phyloP scores from a whole-genome alignment of 2,888 invertebrate genomes.

The Aromia moschata region DNA sequence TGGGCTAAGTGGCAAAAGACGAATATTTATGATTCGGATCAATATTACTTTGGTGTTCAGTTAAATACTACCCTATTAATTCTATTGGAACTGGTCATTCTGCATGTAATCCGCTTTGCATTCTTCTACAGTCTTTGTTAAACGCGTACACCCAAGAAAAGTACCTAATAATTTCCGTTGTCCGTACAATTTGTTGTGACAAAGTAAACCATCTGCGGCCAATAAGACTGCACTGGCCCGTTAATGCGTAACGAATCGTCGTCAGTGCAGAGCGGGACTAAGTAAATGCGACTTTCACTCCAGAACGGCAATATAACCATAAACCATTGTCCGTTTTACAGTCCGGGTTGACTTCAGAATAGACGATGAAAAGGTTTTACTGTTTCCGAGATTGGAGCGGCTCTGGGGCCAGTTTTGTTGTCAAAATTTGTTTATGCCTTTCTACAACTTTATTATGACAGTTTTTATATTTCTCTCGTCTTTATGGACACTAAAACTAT shows the following conservation, averaged over 20 bases:
- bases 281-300: slow-evolving; percentile 42
- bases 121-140: too few species aligned
- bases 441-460: slow-evolving; percentile 47
- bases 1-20: too few species aligned
- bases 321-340: slow-evolving; percentile 45
- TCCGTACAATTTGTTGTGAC: slow-evolving; percentile 13
- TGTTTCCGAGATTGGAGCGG: slow-evolving; percentile 43
- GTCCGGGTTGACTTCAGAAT: slow-evolving; percentile 43
- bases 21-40: too few species aligned
- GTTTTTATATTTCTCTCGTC: slow-evolving; percentile 40
- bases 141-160: too few species aligned
- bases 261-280: slow-evolving; percentile 27
- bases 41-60: too few species aligned
- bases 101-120: too few species aligned
- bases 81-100: too few species aligned
- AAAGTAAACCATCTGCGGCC: slow-evolving; percentile 24
- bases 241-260: slow-evolving; percentile 30
- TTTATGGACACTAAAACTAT: slow-evolving; percentile 39
- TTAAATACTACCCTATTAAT: too few species aligned
- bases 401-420: slow-evolving; percentile 42
- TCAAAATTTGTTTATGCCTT: slow-evolving; percentile 47
- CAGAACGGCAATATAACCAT: slow-evolving; percentile 44
- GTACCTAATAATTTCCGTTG: too few species aligned
- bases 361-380: slow-evolving; percentile 46
- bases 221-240: slow-evolving; percentile 1